Conservation (phyloP, 2,888 invertebrate species). For the Diplazon laetatorius region DNA sequence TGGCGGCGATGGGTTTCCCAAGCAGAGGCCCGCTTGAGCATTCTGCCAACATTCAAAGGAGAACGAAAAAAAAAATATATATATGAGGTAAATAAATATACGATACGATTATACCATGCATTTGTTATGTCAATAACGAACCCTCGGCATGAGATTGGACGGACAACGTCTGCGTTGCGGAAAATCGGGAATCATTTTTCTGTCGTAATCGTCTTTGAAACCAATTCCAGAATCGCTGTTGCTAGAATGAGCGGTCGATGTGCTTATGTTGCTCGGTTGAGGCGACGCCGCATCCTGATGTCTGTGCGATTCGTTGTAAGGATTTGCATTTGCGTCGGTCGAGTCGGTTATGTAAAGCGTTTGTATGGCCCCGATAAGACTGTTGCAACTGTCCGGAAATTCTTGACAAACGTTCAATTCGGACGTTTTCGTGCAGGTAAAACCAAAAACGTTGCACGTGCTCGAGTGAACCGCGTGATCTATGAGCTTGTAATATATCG, state of each 20-base stretch:
- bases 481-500: conserved; percentile 93
- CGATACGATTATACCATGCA: too few relatives aligned
- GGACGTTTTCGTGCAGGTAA: conserved; percentile 92
- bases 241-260: conserved; percentile 92
- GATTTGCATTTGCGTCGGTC: conserved; percentile 73
- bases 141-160: conserved; percentile 49
- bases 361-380: conserved; percentile 85
- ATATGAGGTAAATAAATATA: too few relatives aligned
- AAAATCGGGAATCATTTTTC: conserved; percentile 91
- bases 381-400: conserved; percentile 93
- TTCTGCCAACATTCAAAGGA: too few relatives aligned
- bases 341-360: conserved; percentile 83
- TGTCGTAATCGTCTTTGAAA: conserved; percentile 93
- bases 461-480: conserved; percentile 91
- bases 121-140: conserved; percentile 28
- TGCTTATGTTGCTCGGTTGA: conserved; percentile 92
- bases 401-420: conserved; percentile 92
- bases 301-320: conserved; percentile 62
- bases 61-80: too few relatives aligned
- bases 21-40: conserved; percentile 66
- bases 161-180: conserved; percentile 81
- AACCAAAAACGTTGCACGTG: conserved; percentile 92
- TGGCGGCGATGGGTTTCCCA: conserved; percentile 71
- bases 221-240: conserved; percentile 98
- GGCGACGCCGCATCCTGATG: conserved; percentile 85